These are phyloP conservation scores for Nothobranchius kuhntae DNA, from an alignment of 2,113 vertebrate species.

Conservation along the genomic window DNA sequence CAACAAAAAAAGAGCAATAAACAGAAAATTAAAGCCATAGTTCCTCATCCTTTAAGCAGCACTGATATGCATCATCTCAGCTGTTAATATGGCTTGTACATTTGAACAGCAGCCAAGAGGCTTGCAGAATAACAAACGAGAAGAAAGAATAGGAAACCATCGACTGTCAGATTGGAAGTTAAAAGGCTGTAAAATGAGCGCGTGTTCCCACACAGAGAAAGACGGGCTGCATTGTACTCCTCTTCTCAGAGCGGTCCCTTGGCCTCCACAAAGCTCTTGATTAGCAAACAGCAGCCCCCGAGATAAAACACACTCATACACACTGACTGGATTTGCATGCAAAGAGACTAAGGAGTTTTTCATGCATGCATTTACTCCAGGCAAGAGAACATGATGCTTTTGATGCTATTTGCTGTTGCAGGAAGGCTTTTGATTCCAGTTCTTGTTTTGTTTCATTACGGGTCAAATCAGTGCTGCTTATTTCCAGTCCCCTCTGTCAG, in stretches of 20 bases:
- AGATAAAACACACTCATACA: constrained; percentile 67
- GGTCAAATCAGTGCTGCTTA: constrained; percentile 21
- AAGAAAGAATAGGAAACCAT: constrained; percentile 61
- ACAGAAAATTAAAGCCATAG: background rate
- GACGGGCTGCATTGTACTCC: constrained; percentile 46
- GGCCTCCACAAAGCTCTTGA: constrained; percentile 74
- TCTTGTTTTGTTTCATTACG: constrained; percentile 16
- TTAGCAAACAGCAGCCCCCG: constrained; percentile 72
- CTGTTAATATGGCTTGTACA: constrained; percentile 35
- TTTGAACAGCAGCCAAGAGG: constrained; percentile 29
- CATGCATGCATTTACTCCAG: constrained; percentile 42
- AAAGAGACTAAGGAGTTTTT: constrained; percentile 58
- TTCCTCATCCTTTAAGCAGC: constrained; percentile 24
- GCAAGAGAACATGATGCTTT: constrained; percentile 33
- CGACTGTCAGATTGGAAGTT: constrained; percentile 70
- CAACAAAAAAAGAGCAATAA: background rate
- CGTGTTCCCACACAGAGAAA: constrained; percentile 61
- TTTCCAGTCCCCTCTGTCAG: constrained; percentile 11
- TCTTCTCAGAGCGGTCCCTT: constrained; percentile 64
- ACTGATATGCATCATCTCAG: constrained; percentile 50
- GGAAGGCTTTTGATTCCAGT: constrained; percentile 8
- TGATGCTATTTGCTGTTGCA: constrained; percentile 25
- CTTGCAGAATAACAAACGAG: constrained; percentile 42
- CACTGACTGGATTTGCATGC: constrained; percentile 64
- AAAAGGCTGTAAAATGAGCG: constrained; percentile 75